Evolutionary conservation across 2,113 vertebrate genomes (phyloP).

Genomic region (Protobothrops flavoviridis): DNA sequence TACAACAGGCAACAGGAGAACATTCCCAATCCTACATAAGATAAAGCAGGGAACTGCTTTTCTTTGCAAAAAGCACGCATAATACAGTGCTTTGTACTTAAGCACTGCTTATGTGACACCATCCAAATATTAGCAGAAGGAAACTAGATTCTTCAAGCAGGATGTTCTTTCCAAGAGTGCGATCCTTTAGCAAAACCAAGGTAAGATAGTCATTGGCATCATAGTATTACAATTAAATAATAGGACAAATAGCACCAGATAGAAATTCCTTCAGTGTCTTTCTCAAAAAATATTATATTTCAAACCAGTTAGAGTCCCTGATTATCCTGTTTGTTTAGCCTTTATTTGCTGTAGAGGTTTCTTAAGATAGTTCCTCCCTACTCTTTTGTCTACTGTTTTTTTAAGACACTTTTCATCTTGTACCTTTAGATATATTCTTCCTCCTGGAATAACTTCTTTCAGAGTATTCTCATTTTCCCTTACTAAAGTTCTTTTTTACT

Average conservation of each 20-base stretch:
- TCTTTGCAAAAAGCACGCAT: not conserved
- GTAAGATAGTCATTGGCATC: not conserved
- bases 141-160: not conserved
- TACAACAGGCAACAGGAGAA: not conserved
- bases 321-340: not conserved
- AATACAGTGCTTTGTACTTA: not conserved
- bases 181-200: not conserved
- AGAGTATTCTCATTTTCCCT: not conserved
- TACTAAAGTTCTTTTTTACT: not conserved
- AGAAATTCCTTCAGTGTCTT: not conserved
- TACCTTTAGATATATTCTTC: no score
- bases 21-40: not conserved
- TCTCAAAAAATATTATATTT: not conserved
- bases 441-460: not conserved
- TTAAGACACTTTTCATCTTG: not conserved
- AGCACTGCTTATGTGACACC: not conserved
- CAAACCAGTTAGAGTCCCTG: not conserved
- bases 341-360: not conserved
- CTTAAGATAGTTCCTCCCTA: not conserved
- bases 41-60: not conserved
- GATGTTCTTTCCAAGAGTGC: not conserved
- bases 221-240: not conserved
- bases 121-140: not conserved
- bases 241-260: not conserved
- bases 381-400: not conserved